Evolutionary conservation across 2,797 vertebrate genomes (phyloP).

Genomic region (Staurois parvus): DNA sequence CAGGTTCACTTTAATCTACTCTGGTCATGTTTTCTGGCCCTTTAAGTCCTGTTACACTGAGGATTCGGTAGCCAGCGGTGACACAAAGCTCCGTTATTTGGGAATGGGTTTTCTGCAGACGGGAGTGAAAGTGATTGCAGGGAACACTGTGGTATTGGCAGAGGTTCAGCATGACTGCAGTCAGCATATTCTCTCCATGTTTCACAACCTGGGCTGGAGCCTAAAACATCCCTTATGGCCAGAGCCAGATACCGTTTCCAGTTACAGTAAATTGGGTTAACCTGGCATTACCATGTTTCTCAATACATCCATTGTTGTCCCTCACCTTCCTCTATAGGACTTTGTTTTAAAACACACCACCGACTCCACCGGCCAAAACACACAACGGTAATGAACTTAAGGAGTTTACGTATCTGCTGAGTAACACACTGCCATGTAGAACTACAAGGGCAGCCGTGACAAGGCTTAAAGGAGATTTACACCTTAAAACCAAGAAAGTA

Average conservation of each 20-base stretch:
- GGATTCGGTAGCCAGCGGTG: neutral
- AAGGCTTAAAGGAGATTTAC: no score
- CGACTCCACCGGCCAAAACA: neutral
- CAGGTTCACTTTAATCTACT: no score
- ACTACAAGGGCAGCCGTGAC: no score
- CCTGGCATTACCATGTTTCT: conserved; percentile 61
- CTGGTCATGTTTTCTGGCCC: no score
- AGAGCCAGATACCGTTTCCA: conserved; percentile 66
- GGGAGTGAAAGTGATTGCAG: conserved; percentile 35
- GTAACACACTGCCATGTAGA: neutral
- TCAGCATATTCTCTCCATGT: conserved; percentile 22
- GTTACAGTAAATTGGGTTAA: conserved; percentile 60
- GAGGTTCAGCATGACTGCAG: conserved; percentile 1
- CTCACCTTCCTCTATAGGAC: conserved; percentile 40
- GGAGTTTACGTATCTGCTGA: conserved; percentile 14
- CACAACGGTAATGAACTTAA: conserved; percentile 5
- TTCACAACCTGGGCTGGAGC: conserved; percentile 34
- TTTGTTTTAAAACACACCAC: conserved; percentile 52
- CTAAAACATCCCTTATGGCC: conserved; percentile 53
- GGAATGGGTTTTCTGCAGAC: neutral
- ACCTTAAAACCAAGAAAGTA: no score
- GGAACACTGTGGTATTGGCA: conserved; percentile 35
- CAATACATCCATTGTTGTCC: conserved; percentile 67
- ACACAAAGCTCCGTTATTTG: neutral
- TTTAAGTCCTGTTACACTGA: no score